These are phyloP conservation scores for Taxidea taxus DNA, from an alignment of 2,113 vertebrate species.

Conservation along the genomic window DNA sequence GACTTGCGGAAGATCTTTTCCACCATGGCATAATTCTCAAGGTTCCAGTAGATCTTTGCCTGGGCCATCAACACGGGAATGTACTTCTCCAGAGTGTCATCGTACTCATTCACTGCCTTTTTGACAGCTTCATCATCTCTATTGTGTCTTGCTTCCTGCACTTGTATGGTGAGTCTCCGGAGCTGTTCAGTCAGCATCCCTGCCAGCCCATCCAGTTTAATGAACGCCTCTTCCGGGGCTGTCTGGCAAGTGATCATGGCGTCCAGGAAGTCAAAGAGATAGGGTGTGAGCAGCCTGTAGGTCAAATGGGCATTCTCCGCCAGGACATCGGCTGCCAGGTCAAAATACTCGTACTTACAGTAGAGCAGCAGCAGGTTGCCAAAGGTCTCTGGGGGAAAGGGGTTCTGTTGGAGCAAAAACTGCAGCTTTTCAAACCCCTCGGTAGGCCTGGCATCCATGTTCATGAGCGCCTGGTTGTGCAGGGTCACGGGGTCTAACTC, in stretches of 20 bases:
- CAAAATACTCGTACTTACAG: slow-evolving; percentile 92
- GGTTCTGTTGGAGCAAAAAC: slow-evolving; percentile 94
- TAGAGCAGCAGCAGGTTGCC: slow-evolving; percentile 95
- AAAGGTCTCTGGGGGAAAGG: slow-evolving; percentile 95
- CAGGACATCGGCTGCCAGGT: slow-evolving; percentile 95
- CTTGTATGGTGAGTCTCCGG: slow-evolving; percentile 90
- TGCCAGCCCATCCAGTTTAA: slow-evolving; percentile 93
- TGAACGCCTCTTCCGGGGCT: slow-evolving; percentile 95
- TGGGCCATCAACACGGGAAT: slow-evolving; percentile 95
- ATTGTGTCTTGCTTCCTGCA: slow-evolving; percentile 89
- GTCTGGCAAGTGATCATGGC: slow-evolving; percentile 95
- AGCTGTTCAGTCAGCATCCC: slow-evolving; percentile 91
- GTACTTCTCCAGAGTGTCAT: slow-evolving; percentile 93
- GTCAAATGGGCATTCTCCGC: slow-evolving; percentile 97
- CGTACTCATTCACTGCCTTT: slow-evolving; percentile 90
- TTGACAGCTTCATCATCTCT: slow-evolving; percentile 90
- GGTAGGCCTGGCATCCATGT: slow-evolving; percentile 93
- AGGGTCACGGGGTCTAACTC: slow-evolving; percentile 95
- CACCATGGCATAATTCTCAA: slow-evolving; percentile 94
- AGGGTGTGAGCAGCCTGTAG: slow-evolving; percentile 93
- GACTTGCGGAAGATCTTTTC: slow-evolving; percentile 98
- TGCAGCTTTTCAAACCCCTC: slow-evolving; percentile 97
- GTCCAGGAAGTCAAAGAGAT: slow-evolving; percentile 95
- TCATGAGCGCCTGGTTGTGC: slow-evolving; percentile 96
- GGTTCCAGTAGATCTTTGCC: slow-evolving; percentile 97